Evolutionary conservation across 2,888 invertebrate species (phyloP).

Genomic region (Aquatica leii): DNA sequence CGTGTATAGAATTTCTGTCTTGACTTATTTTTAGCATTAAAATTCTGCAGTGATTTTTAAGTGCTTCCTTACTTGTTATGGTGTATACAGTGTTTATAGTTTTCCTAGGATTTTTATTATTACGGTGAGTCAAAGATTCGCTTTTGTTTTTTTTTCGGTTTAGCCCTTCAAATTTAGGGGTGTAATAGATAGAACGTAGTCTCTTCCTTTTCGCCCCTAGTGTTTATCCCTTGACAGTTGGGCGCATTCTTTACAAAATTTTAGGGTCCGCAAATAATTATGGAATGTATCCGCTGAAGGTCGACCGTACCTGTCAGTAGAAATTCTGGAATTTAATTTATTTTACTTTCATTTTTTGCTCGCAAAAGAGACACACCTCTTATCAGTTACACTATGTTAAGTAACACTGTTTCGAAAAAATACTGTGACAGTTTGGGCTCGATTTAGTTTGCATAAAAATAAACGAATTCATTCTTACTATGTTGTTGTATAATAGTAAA

Average conservation of each 20-base stretch:
- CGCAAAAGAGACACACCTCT: conserved; percentile 5
- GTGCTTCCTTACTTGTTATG: too few species aligned
- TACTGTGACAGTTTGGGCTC: not conserved
- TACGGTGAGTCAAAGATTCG: not conserved
- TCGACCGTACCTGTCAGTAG: conserved; percentile 7
- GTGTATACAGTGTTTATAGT: not conserved
- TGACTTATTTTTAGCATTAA: conserved; percentile 16
- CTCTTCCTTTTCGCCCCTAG: not conserved
- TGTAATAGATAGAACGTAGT: not conserved
- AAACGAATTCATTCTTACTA: not conserved
- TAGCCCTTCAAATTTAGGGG: too few species aligned
- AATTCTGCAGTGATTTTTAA: conserved; percentile 8
- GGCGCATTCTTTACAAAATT: not conserved
- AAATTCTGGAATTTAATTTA: conserved; percentile 2
- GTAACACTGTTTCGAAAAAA: not conserved
- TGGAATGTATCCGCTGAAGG: not conserved
- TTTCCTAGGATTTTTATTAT: conserved; percentile 10
- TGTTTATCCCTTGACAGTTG: not conserved
- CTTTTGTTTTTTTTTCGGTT: too few species aligned
- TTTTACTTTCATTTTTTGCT: conserved; percentile 9
- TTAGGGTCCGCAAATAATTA: too few species aligned
- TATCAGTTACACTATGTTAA: not conserved
- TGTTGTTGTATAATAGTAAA: not conserved
- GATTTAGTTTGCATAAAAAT: not conserved
- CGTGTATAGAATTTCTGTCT: conserved; percentile 23